These are phyloP conservation scores for Bombus waltoni DNA, from an alignment of 1,140 invertebrate genomes.

Conservation along the genomic window DNA sequence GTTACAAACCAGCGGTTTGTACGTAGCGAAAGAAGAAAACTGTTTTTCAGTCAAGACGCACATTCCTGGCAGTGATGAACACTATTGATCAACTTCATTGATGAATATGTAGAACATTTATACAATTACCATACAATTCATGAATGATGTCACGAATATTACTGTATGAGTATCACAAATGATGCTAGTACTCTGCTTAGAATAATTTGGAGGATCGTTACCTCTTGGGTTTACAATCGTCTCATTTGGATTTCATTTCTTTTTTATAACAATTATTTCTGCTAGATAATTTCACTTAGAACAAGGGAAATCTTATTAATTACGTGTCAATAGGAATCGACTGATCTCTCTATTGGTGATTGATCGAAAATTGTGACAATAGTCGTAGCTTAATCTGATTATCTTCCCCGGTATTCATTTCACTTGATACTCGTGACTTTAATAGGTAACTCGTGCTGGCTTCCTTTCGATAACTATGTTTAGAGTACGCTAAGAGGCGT, in stretches of 20 bases:
- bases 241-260: not conserved
- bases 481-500: not conserved
- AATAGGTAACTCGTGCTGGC: conserved; percentile 4
- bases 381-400: not conserved
- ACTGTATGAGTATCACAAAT: too few relatives aligned
- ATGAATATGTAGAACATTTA: too few relatives aligned
- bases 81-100: too few relatives aligned
- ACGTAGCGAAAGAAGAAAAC: too few relatives aligned
- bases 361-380: not conserved
- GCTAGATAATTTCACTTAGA: not conserved
- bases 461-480: conserved; percentile 22
- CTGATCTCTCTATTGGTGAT: not conserved
- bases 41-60: too few relatives aligned
- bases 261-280: not conserved
- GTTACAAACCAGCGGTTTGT: too few relatives aligned
- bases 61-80: too few relatives aligned
- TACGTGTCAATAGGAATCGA: not conserved
- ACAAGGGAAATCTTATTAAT: not conserved
- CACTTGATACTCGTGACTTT: not conserved
- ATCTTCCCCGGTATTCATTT: not conserved
- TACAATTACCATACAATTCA: too few relatives aligned
- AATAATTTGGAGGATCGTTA: not conserved
- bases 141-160: too few relatives aligned
- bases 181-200: too few relatives aligned
- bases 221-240: too few relatives aligned